Conservation (phyloP, 2,888 invertebrate genomes). For the Stenoptilia bipunctidactyla region DNA sequence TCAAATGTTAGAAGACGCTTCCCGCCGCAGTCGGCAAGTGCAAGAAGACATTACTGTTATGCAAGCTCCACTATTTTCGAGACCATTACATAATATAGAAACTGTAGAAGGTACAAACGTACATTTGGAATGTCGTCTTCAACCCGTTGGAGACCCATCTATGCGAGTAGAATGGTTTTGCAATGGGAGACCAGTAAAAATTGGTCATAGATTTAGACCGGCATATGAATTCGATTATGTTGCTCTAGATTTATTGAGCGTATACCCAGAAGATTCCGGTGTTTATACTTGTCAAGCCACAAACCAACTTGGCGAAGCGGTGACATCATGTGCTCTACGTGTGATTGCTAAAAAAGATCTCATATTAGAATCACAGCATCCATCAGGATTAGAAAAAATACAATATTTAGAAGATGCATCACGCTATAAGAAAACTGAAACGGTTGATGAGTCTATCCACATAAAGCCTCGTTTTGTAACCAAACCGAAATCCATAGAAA, state of each 20-base stretch:
- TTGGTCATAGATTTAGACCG: constrained; percentile 94
- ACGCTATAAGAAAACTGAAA: constrained; percentile 85
- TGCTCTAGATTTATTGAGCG: constrained; percentile 94
- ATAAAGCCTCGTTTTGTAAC: constrained; percentile 88
- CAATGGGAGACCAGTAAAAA: constrained; percentile 92
- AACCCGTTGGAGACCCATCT: constrained; percentile 91
- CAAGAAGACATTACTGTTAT: constrained; percentile 86
- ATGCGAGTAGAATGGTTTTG: constrained; percentile 98
- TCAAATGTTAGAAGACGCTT: constrained; percentile 87
- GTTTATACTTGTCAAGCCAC: constrained; percentile 96
- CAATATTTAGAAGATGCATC: constrained; percentile 91
- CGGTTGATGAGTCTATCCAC: constrained; percentile 86
- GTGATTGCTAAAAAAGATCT: constrained; percentile 92
- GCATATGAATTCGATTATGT: constrained; percentile 98
- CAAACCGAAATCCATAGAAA: constrained; percentile 87
- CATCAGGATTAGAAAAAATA: constrained; percentile 91
- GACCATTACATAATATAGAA: constrained; percentile 89
- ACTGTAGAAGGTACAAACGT: constrained; percentile 92
- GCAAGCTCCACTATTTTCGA: constrained; percentile 90
- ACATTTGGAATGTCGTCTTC: constrained; percentile 91
- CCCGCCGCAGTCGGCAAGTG: constrained; percentile 77
- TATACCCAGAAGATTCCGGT: constrained; percentile 97
- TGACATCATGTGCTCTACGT: constrained; percentile 90
- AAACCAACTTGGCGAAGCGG: constrained; percentile 94
- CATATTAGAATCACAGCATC: constrained; percentile 90